phyloP scores from a whole-genome alignment of 2,113 vertebrate species.

The Oncorhynchus clarkii region DNA sequence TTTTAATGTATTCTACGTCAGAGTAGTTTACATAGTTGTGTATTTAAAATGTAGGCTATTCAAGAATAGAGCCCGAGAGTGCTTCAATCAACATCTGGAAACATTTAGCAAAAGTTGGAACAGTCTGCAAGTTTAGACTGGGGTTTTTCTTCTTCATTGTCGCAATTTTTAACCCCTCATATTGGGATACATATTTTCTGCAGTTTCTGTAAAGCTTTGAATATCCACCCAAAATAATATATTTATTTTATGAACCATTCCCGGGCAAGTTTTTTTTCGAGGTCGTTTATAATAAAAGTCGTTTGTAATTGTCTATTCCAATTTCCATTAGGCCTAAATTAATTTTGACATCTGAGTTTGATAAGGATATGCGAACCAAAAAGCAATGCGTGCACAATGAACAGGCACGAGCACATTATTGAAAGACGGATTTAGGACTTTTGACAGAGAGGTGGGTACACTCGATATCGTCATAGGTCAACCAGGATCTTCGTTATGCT shows the following conservation, averaged over 20 bases:
- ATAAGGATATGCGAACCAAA: background rate
- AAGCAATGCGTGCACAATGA: background rate
- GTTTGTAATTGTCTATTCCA: too few species aligned
- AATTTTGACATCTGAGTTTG: too few species aligned
- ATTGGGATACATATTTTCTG: too few species aligned
- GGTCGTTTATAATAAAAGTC: too few species aligned
- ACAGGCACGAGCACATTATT: conserved; percentile 43
- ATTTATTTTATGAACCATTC: too few species aligned
- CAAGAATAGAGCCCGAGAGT: background rate
- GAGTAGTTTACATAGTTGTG: too few species aligned
- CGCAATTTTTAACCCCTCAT: background rate
- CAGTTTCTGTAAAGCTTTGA: too few species aligned
- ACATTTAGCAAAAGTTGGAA: background rate
- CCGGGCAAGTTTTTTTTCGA: too few species aligned
- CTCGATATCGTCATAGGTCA: background rate
- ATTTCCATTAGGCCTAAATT: too few species aligned
- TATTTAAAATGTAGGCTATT: background rate
- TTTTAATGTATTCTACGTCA: too few species aligned
- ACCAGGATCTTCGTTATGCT: background rate
- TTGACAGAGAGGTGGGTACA: background rate
- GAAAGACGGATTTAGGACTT: background rate
- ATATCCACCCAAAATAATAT: too few species aligned
- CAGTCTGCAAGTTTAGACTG: background rate
- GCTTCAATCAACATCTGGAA: background rate
- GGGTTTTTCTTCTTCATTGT: background rate